A percentile compares a stretch with the other conserved stretches of the same genome.
phyloP scores from a whole-genome alignment of 2,797 vertebrate genomes.

The Pseudochaenichthys georgianus region DNA sequence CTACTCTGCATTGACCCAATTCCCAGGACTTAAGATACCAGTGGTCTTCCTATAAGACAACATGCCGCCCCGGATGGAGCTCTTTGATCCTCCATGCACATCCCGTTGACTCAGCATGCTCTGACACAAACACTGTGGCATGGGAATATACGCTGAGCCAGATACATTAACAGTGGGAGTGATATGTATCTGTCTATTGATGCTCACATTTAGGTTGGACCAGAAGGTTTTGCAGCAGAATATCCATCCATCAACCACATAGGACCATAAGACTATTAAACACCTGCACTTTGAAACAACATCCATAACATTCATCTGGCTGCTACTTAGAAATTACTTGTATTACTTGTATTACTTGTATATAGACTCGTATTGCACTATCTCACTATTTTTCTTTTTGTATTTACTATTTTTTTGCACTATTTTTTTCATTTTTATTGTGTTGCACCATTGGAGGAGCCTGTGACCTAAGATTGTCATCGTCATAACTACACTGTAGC shows the following conservation, averaged over 20 bases:
- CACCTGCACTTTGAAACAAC: too few species aligned
- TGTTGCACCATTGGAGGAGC: too few species aligned
- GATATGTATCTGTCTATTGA: slow-evolving; percentile 10
- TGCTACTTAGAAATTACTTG: too few species aligned
- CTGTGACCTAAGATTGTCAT: too few species aligned
- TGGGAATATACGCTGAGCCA: slow-evolving; percentile 25
- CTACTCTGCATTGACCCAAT: slow-evolving; percentile 83
- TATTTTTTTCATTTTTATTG: too few species aligned
- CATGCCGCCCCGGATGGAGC: slow-evolving; percentile 44
- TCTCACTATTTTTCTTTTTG: too few species aligned
- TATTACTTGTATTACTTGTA: too few species aligned
- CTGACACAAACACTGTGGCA: slow-evolving; percentile 8
- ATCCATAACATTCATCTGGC: too few species aligned
- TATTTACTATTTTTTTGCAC: too few species aligned
- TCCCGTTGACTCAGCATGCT: slow-evolving; percentile 43
- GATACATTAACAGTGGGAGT: slow-evolving; percentile 13
- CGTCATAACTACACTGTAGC: too few species aligned
- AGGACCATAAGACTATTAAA: too few species aligned
- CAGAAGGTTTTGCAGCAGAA: slow-evolving; percentile 4
- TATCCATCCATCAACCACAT: neutral
- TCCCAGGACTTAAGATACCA: slow-evolving; percentile 80
- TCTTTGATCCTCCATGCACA: slow-evolving; percentile 32
- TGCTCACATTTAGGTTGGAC: neutral
- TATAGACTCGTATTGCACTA: too few species aligned
- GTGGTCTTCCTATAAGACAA: slow-evolving; percentile 61